These are phyloP conservation scores for Ennomos fuscantarius DNA, from an alignment of 2,888 invertebrate species.

Conservation along the genomic window DNA sequence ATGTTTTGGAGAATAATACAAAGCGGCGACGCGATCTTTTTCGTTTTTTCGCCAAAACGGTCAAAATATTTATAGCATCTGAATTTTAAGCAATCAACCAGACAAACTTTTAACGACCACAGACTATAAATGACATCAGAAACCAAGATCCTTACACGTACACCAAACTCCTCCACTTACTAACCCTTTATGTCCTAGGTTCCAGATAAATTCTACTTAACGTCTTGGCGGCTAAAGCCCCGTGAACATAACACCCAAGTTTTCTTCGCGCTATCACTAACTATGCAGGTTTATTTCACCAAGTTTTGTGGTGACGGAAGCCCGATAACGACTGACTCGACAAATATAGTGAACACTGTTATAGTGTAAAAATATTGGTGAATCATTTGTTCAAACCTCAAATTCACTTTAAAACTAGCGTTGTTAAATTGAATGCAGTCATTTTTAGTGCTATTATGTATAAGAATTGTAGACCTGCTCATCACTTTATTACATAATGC, in stretches of 20 bases:
- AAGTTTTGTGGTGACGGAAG: conserved; percentile 46
- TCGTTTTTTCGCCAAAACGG: too few species aligned
- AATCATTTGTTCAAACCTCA: not conserved
- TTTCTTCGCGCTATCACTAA: conserved; percentile 34
- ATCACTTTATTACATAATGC: too few species aligned
- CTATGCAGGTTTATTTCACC: conserved; percentile 57
- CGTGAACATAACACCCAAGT: conserved; percentile 17
- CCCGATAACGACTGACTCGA: conserved; percentile 47
- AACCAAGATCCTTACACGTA: not conserved
- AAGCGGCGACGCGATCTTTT: too few species aligned
- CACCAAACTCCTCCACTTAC: conserved; percentile 9
- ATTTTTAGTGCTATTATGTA: too few species aligned
- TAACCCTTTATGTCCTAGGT: not conserved
- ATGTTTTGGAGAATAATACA: too few species aligned
- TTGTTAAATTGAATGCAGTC: too few species aligned
- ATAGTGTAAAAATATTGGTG: conserved; percentile 23
- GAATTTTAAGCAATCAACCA: too few species aligned
- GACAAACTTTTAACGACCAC: too few species aligned
- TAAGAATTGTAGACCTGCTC: too few species aligned
- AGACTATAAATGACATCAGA: too few species aligned
- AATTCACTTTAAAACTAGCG: too few species aligned
- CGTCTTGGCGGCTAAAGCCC: not conserved
- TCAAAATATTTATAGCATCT: too few species aligned
- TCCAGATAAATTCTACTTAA: conserved; percentile 6
- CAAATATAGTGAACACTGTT: conserved; percentile 56